Base-by-base conservation (phyloP, 2,888 invertebrate species). In the Temnothorax unifasciatus region DNA sequence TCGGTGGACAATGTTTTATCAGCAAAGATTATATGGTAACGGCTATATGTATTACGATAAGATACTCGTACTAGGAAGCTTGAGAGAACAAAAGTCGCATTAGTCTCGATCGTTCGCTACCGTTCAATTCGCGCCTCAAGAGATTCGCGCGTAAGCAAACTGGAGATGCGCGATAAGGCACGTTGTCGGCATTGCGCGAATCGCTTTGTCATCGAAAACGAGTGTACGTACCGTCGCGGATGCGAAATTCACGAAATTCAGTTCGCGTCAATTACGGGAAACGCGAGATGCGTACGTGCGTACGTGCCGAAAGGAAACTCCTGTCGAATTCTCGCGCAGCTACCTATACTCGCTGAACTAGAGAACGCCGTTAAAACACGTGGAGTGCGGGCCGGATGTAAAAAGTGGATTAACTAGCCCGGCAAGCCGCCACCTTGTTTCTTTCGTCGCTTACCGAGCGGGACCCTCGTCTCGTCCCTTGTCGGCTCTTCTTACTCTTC, bases 331-430 rank as follows among this genome's bases (percentile, higher is more conserved):
- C 71, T 13, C 54, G 54, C 21, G 25, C 34, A 34, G 47, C n/a
- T 18, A 18, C 11, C 15, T 34, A 34, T 34, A 34, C 9, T 41
- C 34, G 13, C 47, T n/a, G 3, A 47, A 54, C 15, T 21, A 47
- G 44, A 25, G 41, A 34, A 13, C 9, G 29, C 50, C 34, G 63
- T 61, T 54, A 79, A 73, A 74, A 85, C 83, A 66, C 84, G 77
- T 38, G 63, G 50, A 74, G 64, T 61, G 74, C 61, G 54, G 54
- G 59, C 57, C 41, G 61, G 69, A 57, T 63, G 82, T 85, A 86
- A 87, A 88, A 90, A 91, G 86, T 87, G 88, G 90, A 90, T 91
- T 91, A 91, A 91, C 91, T 91, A 91, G 89, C 86, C 75, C 77
- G 83, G 85, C 84, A 86, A 87, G 87, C 76, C 84, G 59, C 68